phyloP scores from a whole-genome alignment of 2,888 invertebrate genomes.

The Loripinus fragilis region DNA sequence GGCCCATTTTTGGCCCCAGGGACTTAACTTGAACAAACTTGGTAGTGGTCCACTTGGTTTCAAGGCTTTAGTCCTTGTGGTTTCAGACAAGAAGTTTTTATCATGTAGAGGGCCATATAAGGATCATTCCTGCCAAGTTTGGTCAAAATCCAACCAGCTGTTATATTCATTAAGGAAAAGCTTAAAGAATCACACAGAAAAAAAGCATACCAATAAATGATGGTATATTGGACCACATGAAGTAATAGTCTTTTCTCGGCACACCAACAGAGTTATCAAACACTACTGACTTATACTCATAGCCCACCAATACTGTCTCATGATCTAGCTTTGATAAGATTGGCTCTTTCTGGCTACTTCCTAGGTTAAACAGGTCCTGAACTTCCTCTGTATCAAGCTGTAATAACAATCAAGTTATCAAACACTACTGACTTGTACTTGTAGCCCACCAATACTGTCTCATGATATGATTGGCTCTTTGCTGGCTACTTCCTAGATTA shows the following conservation, averaged over 20 bases:
- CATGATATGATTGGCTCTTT: conserved; percentile 48
- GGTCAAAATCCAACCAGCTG: no score
- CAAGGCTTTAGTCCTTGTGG: no score
- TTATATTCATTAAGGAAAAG: no score
- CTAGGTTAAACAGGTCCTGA: conserved; percentile 42
- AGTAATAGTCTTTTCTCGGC: conserved; percentile 24
- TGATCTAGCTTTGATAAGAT: conserved; percentile 38
- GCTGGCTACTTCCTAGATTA: conserved; percentile 33
- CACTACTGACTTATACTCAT: conserved; percentile 48
- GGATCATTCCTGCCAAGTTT: no score
- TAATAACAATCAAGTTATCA: conserved; percentile 37
- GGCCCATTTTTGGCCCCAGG: no score
- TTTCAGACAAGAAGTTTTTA: no score
- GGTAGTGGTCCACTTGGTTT: no score
- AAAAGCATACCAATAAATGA: conserved; percentile 25
- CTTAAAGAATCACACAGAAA: no score
- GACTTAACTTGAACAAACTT: no score
- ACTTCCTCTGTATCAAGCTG: conserved; percentile 46
- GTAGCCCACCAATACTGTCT: conserved; percentile 42
- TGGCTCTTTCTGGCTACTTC: conserved; percentile 42
- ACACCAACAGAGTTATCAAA: conserved; percentile 38
- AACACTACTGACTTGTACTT: conserved; percentile 48
- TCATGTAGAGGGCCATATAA: no score
- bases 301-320: conserved; percentile 38
- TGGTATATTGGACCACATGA: conserved; percentile 52